phyloP scores from a whole-genome alignment of 2,113 vertebrate genomes.

The Eolophus roseicapilla region DNA sequence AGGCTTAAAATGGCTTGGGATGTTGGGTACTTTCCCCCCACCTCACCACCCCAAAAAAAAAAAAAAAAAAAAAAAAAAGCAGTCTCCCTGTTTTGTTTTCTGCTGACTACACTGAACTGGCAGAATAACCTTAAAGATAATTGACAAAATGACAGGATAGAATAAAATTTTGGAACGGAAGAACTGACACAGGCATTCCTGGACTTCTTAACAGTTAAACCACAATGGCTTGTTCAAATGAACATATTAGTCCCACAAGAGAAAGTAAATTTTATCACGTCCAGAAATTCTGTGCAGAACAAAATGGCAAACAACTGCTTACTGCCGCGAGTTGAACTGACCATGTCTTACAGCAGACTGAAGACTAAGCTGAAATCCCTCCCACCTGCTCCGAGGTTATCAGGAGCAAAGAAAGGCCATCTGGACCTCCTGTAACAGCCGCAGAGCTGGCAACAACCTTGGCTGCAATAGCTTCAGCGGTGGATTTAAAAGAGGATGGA shows the following conservation, averaged over 20 bases:
- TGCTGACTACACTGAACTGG: slow-evolving; percentile 32
- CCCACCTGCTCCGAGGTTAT: neutral
- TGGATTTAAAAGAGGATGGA: neutral
- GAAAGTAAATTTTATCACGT: slow-evolving; percentile 27
- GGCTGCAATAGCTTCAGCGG: neutral
- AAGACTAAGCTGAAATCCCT: neutral
- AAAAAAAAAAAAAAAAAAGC: neutral
- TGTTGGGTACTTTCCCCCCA: neutral
- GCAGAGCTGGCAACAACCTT: neutral
- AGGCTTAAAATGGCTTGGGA: neutral
- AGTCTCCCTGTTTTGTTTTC: neutral
- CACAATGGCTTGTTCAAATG: slow-evolving; percentile 27
- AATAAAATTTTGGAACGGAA: slow-evolving; percentile 51
- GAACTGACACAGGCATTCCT: slow-evolving; percentile 42
- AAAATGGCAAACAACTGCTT: neutral
- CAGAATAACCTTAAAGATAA: slow-evolving; percentile 35
- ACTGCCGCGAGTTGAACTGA: neutral
- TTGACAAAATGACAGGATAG: slow-evolving; percentile 61
- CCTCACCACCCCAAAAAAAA: no score
- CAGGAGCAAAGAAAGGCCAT: neutral
- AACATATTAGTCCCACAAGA: neutral
- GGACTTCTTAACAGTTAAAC: slow-evolving; percentile 30
- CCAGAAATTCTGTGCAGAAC: neutral
- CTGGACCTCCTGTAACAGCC: neutral
- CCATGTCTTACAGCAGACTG: neutral